A percentile compares a stretch with the other conserved stretches of the same genome.
Evolutionary conservation across 2,888 invertebrate genomes (phyloP).

Genomic region (Caenorhabditis sinica): DNA sequence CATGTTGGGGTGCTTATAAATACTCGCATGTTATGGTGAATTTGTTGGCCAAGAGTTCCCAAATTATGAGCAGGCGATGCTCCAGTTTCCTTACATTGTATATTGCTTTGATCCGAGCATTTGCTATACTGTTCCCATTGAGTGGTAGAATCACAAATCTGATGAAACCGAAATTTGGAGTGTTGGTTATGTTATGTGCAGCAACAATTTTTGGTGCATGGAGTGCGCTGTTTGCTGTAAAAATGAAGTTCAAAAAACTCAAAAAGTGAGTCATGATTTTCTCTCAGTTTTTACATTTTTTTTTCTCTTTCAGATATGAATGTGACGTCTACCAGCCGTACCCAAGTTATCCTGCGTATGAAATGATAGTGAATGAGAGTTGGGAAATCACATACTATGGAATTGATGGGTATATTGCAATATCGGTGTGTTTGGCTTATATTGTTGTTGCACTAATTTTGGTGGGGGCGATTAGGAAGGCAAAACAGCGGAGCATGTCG

Average conservation of each 20-base stretch:
- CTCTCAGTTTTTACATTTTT: background rate
- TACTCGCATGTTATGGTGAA: background rate
- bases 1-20: background rate
- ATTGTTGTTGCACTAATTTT: background rate
- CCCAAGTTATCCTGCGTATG: background rate
- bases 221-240: background rate
- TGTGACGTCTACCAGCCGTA: background rate
- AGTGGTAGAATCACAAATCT: background rate
- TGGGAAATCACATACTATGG: background rate
- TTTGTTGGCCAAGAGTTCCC: background rate
- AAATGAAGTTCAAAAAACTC: background rate
- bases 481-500: background rate
- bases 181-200: background rate
- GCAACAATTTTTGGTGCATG: background rate
- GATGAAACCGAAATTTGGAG: constrained; percentile 2
- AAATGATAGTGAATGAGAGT: background rate
- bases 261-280: background rate
- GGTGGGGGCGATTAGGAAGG: background rate
- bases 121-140: constrained; percentile 36
- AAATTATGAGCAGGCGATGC: background rate
- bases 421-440: background rate
- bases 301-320: background rate
- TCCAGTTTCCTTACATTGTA: constrained; percentile 5
- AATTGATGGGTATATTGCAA: background rate
- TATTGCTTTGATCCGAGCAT: constrained; percentile 22